Percentiles rank a stretch among this genome's conserved stretches.
Evolutionary conservation across 2,888 invertebrate species (phyloP).

Genomic region (Cinara cedri): DNA sequence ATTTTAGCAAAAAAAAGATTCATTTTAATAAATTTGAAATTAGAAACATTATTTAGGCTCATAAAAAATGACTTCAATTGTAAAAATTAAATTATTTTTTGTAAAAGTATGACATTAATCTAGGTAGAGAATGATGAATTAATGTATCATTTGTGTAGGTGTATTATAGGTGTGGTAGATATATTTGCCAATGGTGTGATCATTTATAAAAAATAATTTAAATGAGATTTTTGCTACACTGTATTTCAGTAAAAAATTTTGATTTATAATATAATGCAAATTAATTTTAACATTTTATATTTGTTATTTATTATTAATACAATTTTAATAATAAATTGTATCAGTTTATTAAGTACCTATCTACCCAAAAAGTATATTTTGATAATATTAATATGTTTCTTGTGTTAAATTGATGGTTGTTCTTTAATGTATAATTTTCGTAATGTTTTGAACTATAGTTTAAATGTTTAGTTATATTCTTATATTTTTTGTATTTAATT

Average conservation of each 20-base stretch:
- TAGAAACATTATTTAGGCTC: neutral
- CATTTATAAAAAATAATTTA: neutral
- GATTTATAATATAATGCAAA: too few species aligned
- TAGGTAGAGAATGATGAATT: neutral
- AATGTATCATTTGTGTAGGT: neutral
- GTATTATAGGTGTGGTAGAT: slow-evolving; percentile 1
- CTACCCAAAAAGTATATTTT: too few species aligned
- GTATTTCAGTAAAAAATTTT: neutral
- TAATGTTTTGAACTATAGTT: too few species aligned
- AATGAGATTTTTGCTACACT: neutral
- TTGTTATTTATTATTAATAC: too few species aligned
- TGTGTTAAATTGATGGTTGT: too few species aligned
- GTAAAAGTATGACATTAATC: neutral
- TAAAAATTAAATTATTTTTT: neutral
- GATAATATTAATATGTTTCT: too few species aligned
- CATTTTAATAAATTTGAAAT: neutral
- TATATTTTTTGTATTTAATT: too few species aligned
- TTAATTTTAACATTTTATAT: too few species aligned
- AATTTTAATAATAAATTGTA: too few species aligned
- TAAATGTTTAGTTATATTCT: too few species aligned
- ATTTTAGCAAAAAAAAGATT: neutral
- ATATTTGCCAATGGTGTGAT: neutral
- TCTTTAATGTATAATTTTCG: too few species aligned
- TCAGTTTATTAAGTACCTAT: too few species aligned
- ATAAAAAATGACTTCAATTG: neutral